These are phyloP conservation scores for Aspidiotus rigidus DNA, from an alignment of 2,888 invertebrate species.

Conservation along the genomic window DNA sequence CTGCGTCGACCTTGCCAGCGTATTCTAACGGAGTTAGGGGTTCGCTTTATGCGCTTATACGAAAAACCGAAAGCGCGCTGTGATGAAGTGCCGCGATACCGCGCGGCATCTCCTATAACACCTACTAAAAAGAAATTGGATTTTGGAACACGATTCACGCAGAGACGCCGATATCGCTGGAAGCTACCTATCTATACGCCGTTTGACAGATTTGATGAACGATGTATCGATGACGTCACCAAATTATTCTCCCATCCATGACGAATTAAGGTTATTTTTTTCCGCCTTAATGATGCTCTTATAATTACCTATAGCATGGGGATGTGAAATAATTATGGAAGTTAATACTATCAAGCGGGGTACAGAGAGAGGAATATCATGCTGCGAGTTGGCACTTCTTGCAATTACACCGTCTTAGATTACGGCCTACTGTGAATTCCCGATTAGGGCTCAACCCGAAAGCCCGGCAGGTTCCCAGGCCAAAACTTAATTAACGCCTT, in stretches of 20 bases:
- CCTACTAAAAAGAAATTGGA: conserved; percentile 14
- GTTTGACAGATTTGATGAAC: conserved; percentile 33
- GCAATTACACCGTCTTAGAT: conserved; percentile 31
- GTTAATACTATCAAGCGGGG: conserved; percentile 24
- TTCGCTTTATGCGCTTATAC: no score
- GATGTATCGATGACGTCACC: conserved; percentile 34
- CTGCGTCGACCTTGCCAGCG: no score
- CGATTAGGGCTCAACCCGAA: conserved; percentile 32
- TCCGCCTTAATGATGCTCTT: conserved; percentile 33
- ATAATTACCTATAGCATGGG: conserved; percentile 31
- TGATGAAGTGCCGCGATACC: conserved; percentile 5
- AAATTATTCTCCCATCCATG: conserved; percentile 33
- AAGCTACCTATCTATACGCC: conserved; percentile 27
- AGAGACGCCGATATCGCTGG: conserved; percentile 33
- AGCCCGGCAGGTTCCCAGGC: conserved; percentile 34
- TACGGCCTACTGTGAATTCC: conserved; percentile 33
- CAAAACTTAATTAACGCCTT: conserved; percentile 33
- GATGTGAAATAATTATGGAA: conserved; percentile 32
- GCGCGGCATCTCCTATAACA: not conserved
- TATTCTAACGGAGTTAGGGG: no score
- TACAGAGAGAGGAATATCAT: conserved; percentile 21
- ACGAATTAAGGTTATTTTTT: conserved; percentile 34
- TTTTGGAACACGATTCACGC: conserved; percentile 15
- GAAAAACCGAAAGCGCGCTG: not conserved
- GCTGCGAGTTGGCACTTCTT: conserved; percentile 33